A percentile compares a stretch with the other conserved stretches of the same genome.
Conservation (phyloP, 2,888 invertebrate genomes). For the Candidula unifasciata region DNA sequence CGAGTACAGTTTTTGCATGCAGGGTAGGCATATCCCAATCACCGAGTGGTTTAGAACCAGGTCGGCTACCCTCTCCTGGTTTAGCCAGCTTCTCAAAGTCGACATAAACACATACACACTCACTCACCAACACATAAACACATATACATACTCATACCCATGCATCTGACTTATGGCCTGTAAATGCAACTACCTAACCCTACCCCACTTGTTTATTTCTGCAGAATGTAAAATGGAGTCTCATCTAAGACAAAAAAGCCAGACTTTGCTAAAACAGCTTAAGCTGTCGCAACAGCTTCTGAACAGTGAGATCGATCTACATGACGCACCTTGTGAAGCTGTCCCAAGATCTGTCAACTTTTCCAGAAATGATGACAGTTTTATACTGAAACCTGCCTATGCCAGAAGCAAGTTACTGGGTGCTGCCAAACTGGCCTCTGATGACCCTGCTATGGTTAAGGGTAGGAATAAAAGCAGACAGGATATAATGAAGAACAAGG, state of each 20-base stretch:
- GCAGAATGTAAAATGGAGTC: conserved; percentile 53
- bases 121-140: no score
- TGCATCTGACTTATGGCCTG: no score
- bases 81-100: no score
- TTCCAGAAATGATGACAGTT: background rate
- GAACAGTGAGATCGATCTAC: conserved; percentile 15
- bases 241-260: conserved; percentile 63
- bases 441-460: background rate
- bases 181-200: no score
- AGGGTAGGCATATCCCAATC: no score
- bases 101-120: no score
- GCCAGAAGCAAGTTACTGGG: conserved; percentile 26
- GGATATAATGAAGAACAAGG: background rate
- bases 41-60: no score
- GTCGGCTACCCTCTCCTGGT: no score
- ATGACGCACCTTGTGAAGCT: conserved; percentile 27
- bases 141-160: no score
- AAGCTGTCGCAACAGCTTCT: conserved; percentile 61
- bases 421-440: background rate
- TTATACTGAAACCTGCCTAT: background rate
- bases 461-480: background rate
- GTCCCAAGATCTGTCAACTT: background rate
- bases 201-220: background rate
- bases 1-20: no score
- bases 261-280: conserved; percentile 62